Evolutionary conservation across 2,888 invertebrate species (phyloP).

Genomic region (Megalurothrips usitatus): DNA sequence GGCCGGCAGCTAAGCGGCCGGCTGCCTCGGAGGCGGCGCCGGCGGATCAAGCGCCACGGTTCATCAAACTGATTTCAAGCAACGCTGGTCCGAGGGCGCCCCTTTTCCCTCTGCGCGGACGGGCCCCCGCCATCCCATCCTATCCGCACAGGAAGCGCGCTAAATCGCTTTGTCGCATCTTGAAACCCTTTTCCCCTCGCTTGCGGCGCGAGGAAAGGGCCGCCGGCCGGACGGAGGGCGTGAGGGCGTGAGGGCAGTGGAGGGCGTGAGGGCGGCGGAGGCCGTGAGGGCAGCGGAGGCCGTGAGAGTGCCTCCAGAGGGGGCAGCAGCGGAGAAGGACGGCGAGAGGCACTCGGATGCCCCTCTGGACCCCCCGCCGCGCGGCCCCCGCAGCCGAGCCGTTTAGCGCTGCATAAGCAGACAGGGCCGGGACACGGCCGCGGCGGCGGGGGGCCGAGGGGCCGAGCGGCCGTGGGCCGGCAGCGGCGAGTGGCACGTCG

Average conservation of each 20-base stretch:
- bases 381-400: not conserved
- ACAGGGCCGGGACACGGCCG: not conserved
- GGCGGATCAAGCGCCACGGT: not conserved
- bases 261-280: not conserved
- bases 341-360: too few species aligned
- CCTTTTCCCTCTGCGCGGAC: not conserved
- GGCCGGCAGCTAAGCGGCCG: not conserved
- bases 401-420: not conserved
- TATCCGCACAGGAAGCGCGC: not conserved
- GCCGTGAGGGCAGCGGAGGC: not conserved
- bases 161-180: not conserved
- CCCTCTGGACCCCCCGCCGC: not conserved
- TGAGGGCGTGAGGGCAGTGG: not conserved
- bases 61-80: conserved; percentile 11
- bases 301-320: too few species aligned
- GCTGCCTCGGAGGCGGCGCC: not conserved
- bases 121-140: not conserved
- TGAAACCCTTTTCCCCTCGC: not conserved
- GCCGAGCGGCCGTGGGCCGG: too few species aligned
- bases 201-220: not conserved
- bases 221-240: not conserved
- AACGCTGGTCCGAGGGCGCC: not conserved
- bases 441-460: too few species aligned
- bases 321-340: not conserved
- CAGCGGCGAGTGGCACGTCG: too few species aligned